Percentiles rank a stretch among this genome's conserved stretches.
These are phyloP conservation scores for Achroia grisella DNA, from an alignment of 1,140 invertebrate genomes.

Conservation along the genomic window DNA sequence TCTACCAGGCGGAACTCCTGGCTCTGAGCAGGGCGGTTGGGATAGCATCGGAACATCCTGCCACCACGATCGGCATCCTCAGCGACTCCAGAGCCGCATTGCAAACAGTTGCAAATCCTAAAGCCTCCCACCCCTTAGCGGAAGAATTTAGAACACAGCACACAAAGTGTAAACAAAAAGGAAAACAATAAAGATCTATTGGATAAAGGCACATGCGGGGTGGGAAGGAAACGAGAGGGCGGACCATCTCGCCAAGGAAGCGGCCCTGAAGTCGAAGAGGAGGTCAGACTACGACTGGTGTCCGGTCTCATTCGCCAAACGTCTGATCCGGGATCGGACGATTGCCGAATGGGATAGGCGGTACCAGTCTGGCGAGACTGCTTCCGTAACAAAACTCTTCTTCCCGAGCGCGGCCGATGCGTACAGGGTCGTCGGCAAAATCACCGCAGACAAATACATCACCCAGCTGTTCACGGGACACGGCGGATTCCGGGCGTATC, in stretches of 20 bases:
- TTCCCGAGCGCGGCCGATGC: background rate
- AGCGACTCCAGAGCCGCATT: conserved; percentile 21
- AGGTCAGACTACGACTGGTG: conserved; percentile 1
- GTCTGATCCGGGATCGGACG: background rate
- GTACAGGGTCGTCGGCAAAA: background rate
- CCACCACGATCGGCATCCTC: conserved; percentile 4
- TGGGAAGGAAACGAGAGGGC: conserved; percentile 1
- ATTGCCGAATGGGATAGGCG: conserved; percentile 3
- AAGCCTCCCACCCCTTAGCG: conserved; percentile 9
- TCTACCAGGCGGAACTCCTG: no score
- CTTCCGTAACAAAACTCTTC: background rate
- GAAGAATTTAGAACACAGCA: conserved; percentile 4
- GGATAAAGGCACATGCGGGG: conserved; percentile 2
- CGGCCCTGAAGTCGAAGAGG: background rate
- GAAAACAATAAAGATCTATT: conserved; percentile 1
- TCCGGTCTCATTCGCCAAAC: conserved; percentile 7
- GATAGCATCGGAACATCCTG: background rate
- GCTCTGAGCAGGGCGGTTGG: conserved; percentile 4
- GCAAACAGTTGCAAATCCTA: conserved; percentile 1
- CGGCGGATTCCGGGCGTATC: conserved; percentile 1
- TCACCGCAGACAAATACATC: background rate
- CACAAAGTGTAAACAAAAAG: background rate
- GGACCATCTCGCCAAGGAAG: conserved; percentile 1
- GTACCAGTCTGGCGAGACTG: background rate
- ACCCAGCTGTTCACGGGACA: conserved; percentile 2